These are phyloP conservation scores for Myotis lucifugus DNA, from an alignment of 2,113 vertebrate genomes.

Conservation along the genomic window DNA sequence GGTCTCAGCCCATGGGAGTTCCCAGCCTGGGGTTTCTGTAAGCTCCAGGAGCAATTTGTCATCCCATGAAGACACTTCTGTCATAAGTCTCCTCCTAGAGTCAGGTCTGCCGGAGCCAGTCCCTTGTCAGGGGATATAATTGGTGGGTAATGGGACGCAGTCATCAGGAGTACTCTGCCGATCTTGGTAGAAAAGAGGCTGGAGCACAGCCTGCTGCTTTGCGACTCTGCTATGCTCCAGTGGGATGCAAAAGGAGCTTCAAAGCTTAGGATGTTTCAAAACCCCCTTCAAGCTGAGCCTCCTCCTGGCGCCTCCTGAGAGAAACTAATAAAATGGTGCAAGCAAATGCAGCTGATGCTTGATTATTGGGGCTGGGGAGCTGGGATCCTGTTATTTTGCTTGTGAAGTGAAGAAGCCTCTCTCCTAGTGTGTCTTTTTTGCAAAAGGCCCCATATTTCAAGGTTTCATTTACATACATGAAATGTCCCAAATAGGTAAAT, in stretches of 20 bases:
- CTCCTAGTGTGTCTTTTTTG: neutral
- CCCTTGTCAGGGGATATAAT: neutral
- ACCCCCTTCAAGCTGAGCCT: neutral
- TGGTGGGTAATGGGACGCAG: neutral
- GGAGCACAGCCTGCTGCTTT: neutral
- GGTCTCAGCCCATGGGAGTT: neutral
- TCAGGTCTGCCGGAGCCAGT: neutral
- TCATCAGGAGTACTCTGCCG: neutral
- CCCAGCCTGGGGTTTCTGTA: neutral
- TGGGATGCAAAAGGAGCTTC: constrained; percentile 4
- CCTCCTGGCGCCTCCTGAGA: constrained; percentile 7
- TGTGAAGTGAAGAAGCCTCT: neutral
- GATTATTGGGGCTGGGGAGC: neutral
- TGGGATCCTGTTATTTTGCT: neutral
- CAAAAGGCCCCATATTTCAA: neutral
- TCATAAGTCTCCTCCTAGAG: neutral
- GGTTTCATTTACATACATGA: neutral
- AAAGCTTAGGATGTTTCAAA: constrained; percentile 35
- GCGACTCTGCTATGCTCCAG: neutral
- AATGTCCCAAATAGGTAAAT: neutral
- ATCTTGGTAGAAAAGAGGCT: neutral
- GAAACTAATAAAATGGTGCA: neutral
- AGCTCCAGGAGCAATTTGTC: neutral
- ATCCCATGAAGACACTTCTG: neutral
- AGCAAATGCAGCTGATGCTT: neutral